Evolutionary conservation across 2,113 vertebrate genomes (phyloP).

Genomic region (Urocolius indicus): DNA sequence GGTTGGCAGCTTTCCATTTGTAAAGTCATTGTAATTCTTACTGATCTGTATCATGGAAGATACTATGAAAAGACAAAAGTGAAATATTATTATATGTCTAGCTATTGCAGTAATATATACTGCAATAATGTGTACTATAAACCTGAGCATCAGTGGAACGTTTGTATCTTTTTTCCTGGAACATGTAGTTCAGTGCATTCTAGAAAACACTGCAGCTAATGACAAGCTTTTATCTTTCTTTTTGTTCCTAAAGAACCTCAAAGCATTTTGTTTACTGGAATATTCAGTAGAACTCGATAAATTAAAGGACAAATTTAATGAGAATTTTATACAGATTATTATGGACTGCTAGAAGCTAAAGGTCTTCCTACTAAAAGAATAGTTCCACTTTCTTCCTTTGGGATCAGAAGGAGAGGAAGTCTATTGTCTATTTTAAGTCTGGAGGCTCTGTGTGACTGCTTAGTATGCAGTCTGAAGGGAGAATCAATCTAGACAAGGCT

Average conservation of each 20-base stretch:
- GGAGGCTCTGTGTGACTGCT: background rate
- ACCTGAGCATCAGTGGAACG: background rate
- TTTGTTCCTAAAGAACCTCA: background rate
- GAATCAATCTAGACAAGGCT: conserved; percentile 14
- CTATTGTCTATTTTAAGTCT: background rate
- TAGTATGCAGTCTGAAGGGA: background rate
- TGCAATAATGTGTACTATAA: background rate
- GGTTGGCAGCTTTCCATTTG: background rate
- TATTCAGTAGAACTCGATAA: background rate
- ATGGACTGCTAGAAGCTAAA: conserved; percentile 24
- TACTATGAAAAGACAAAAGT: background rate
- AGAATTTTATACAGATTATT: background rate
- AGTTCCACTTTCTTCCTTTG: background rate
- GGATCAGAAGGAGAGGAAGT: background rate
- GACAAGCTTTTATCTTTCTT: background rate
- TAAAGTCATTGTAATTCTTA: background rate
- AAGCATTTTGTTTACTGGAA: conserved; percentile 12
- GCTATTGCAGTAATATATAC: background rate
- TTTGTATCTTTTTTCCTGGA: background rate
- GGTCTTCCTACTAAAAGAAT: background rate
- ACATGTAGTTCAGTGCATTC: background rate
- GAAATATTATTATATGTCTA: background rate
- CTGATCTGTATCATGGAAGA: background rate
- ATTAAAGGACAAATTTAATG: background rate
- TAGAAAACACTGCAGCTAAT: background rate